Evolutionary conservation across 1,140 invertebrate species (phyloP).

Genomic region (Bombus soroeensis): DNA sequence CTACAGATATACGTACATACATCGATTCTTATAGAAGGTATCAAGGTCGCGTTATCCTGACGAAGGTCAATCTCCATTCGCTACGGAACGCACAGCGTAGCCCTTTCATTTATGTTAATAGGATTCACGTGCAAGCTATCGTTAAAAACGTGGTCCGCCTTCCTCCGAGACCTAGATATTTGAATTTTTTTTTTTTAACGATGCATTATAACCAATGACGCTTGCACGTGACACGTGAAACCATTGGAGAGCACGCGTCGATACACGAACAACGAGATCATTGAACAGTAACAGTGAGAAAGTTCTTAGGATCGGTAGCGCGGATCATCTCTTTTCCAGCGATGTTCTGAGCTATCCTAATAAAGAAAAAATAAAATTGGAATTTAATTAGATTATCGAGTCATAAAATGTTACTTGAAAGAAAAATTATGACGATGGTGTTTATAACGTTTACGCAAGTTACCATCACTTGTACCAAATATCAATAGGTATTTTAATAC

Average conservation of each 20-base stretch:
- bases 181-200: slow-evolving; percentile 10
- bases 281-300: too few species aligned
- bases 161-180: slow-evolving; percentile 39
- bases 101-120: slow-evolving; percentile 68
- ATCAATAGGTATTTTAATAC: too few species aligned
- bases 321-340: too few species aligned
- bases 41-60: slow-evolving; percentile 56
- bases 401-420: too few species aligned
- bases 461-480: too few species aligned
- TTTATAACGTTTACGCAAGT: too few species aligned
- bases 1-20: slow-evolving; percentile 2
- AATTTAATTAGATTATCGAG: too few species aligned
- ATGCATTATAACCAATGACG: slow-evolving; percentile 7
- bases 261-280: neutral
- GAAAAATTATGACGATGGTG: too few species aligned
- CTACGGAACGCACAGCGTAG: slow-evolving; percentile 36
- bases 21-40: slow-evolving; percentile 54
- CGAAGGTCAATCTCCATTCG: slow-evolving; percentile 63
- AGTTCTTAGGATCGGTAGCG: too few species aligned
- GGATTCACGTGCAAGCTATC: slow-evolving; percentile 31
- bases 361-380: too few species aligned
- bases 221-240: neutral
- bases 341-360: too few species aligned
- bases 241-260: neutral
- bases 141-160: slow-evolving; percentile 37